Evolutionary conservation across 2,113 vertebrate species (phyloP).

Genomic region (Gadus chalcogrammus): DNA sequence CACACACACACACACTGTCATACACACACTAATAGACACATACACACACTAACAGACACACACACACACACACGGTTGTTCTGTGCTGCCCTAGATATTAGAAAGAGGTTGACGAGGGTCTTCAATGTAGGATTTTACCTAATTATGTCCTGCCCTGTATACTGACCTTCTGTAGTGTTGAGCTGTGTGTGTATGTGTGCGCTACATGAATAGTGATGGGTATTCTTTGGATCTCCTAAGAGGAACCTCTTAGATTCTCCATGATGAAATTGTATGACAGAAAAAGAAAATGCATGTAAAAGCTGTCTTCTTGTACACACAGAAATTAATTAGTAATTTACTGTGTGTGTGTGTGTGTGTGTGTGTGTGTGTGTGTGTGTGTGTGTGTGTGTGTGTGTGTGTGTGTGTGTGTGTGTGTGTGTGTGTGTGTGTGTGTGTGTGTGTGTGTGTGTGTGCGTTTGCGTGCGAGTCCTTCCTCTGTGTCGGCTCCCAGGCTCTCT

Average conservation of each 20-base stretch:
- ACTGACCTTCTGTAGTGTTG: slow-evolving; percentile 25
- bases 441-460: neutral
- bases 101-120: neutral
- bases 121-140: neutral
- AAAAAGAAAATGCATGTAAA: neutral
- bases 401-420: no score
- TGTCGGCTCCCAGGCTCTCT: no score
- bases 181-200: slow-evolving; percentile 7
- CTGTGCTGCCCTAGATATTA: slow-evolving; percentile 32
- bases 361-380: neutral
- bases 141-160: neutral
- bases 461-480: no score
- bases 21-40: no score
- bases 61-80: neutral
- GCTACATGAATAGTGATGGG: neutral
- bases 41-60: no score
- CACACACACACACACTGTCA: no score
- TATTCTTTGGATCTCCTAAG: neutral
- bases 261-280: neutral
- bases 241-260: neutral
- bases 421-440: no score
- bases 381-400: neutral
- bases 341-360: neutral
- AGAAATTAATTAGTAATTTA: neutral
- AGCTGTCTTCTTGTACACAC: neutral